Evolutionary conservation across 2,797 vertebrate species (phyloP), one percentile per base, ranked within the genome.

Genomic region (Fundulus diaphanus): DNA sequence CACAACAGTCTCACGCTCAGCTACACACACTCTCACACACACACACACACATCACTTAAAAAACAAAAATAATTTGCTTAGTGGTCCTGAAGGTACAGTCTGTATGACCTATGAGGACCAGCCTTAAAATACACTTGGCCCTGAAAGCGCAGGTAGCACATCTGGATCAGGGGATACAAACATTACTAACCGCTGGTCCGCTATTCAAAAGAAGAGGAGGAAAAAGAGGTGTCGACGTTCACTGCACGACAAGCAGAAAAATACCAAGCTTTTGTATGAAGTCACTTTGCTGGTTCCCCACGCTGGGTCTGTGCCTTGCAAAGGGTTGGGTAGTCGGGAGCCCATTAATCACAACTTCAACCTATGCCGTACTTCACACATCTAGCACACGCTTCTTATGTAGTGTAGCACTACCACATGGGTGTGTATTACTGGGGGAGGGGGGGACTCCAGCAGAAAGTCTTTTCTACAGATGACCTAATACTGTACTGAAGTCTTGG

Each of bases 191-290:
- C 88, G 91, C 93, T 92, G 90, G 91, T 95, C 91, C 92, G 92
- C 89, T 67, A 88, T 82, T 82, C 83, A 81, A 82, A 82, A 65
- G 79, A 80, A 79, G 54, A 76, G 33, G 66, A 67, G 1, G 11
- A n/a, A 72, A 54, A 63, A 79, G 56, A 77, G 74, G 66, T 66
- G 22, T 74, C 16, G 80, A 93, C 88, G 89, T 92, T 90, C 91
- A 93, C 92, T 92, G 93, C 93, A 94, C 90, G 72, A 93, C 85
- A 91, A 94, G 90, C 89, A 91, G 85, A 94, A 91, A 92, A 90
- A 93, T 87, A 88, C 80, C 82, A 87, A 87, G 83, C 88, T 81
- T 82, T 89, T 88, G 82, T 77, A 85, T 72, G 78, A 92, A 89
- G 84, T 85, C 82, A 73, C 89, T 80, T 90, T 69, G 87, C 89